Base-by-base conservation (phyloP, 2,888 invertebrate species). In the Aleiodes leptofemur region DNA sequence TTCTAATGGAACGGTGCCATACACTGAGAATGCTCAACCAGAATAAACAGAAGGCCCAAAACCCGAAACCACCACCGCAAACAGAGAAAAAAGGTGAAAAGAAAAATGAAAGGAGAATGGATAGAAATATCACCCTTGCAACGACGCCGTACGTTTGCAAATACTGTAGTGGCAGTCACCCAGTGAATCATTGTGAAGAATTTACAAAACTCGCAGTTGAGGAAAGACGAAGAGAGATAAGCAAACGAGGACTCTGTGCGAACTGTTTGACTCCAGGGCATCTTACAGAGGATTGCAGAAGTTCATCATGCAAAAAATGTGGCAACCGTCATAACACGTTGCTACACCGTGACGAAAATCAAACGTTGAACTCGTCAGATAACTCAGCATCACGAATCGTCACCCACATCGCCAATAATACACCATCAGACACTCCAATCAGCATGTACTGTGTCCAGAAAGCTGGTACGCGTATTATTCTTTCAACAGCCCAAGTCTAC, bases 251-350 rank as follows among this genome's bases (percentile, higher is more conserved):
- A 50, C 55, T 80, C 43, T 82, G 79, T 55, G 43, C 73, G 13
- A 81, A 81, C 71, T 81, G 81, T 70, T 76, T 80, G 6, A 74
- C 34, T 23, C 13, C 72, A 29, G 77, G 77, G n/a, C 81, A 81
- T 70, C 64, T 69, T 38, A 51, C 66, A 4, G 69, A 61, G 23
- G 61, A 78, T 11, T 82, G 83, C 69, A 74, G 31, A 29, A 75
- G 69, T 4, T 51, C 64, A 2, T 9, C 71, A 1, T 83, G 82
- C 61, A 80, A 69, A 76, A 77, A 72, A 66, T 83, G 82, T 56
- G 66, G 66, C 13, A 74, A 53, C 38, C 76, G 69, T 13, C 79
- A 82, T 59, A 77, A 76, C 23, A 76, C 76, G 3, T 34, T 78
- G 29, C 57, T 80, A 3, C 80, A 78, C 69, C 61, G 59, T 34